Percentiles rank a stretch among this genome's conserved stretches.
Conservation (phyloP, 2,888 invertebrate species). For the Brachylomia viminalis region DNA sequence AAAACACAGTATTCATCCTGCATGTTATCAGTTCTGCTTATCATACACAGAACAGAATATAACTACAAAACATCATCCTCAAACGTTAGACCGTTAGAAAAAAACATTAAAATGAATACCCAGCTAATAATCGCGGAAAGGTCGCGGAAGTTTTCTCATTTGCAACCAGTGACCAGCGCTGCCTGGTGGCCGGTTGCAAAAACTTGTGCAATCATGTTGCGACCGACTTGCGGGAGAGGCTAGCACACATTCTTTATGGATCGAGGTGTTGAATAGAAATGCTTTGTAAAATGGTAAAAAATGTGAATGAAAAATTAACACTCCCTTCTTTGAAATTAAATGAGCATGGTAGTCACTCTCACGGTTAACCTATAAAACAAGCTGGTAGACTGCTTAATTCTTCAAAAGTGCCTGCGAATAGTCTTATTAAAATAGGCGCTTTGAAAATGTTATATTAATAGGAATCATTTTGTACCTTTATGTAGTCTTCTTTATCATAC, state of each 20-base stretch:
- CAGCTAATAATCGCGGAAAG: constrained; percentile 55
- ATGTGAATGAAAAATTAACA: not conserved
- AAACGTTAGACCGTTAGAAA: constrained; percentile 19
- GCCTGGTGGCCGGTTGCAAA: constrained; percentile 52
- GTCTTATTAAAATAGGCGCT: not conserved
- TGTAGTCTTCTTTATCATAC: not conserved
- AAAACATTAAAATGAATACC: constrained; percentile 33
- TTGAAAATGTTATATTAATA: not conserved
- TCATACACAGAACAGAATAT: not conserved
- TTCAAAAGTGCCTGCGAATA: not conserved
- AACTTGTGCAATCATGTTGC: constrained; percentile 68
- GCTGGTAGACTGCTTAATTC: not conserved
- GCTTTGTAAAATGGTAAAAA: not conserved
- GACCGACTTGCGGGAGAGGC: constrained; percentile 49
- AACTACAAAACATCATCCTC: not conserved
- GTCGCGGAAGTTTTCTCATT: constrained; percentile 69
- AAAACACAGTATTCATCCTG: not conserved
- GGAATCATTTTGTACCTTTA: not conserved
- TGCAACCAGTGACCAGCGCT: constrained; percentile 49
- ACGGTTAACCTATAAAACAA: not conserved
- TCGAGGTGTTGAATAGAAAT: constrained; percentile 38
- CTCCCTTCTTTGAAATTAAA: not conserved
- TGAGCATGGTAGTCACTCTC: not conserved
- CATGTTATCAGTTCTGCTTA: not conserved
- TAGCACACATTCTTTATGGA: constrained; percentile 56